A percentile compares a stretch with the other conserved stretches of the same genome.
These are phyloP conservation scores for Cabera pusaria DNA, from an alignment of 2,888 invertebrate genomes.

Conservation along the genomic window DNA sequence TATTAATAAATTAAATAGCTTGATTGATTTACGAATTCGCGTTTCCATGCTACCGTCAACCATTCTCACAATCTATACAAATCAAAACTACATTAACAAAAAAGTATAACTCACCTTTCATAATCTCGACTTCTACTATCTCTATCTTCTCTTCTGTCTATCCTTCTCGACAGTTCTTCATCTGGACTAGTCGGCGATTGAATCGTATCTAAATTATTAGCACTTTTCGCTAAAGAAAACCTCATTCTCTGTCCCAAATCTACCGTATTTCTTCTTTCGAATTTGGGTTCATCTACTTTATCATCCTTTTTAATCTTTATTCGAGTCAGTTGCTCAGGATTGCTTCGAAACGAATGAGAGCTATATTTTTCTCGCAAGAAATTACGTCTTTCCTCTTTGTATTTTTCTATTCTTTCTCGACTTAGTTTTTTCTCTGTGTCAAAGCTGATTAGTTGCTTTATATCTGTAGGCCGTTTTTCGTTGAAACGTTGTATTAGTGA, in stretches of 20 bases:
- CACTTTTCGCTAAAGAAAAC: conserved; percentile 67
- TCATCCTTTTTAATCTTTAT: conserved; percentile 68
- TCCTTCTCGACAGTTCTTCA: conserved; percentile 21
- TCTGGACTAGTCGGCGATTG: conserved; percentile 48
- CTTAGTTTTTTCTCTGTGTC: conserved; percentile 85
- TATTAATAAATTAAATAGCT: too few species aligned
- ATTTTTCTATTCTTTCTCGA: conserved; percentile 92
- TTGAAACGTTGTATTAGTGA: conserved; percentile 82
- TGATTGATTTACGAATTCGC: not conserved
- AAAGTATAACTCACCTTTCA: conserved; percentile 48
- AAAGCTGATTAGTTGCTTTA: conserved; percentile 60
- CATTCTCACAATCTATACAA: not conserved
- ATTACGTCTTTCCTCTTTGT: conserved; percentile 94
- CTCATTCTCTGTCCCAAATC: conserved; percentile 73
- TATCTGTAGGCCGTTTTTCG: conserved; percentile 51
- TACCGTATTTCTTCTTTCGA: conserved; percentile 75
- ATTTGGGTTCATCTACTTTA: conserved; percentile 61
- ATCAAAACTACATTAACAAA: not conserved
- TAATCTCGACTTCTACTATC: conserved; percentile 33
- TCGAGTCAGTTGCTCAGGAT: conserved; percentile 76
- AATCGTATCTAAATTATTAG: conserved; percentile 64
- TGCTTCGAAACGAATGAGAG: conserved; percentile 90
- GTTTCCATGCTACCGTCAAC: not conserved
- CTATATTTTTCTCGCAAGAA: conserved; percentile 94
- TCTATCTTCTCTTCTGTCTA: conserved; percentile 15